phyloP scores from a whole-genome alignment of 2,113 vertebrate species.

The Mesitornis unicolor region DNA sequence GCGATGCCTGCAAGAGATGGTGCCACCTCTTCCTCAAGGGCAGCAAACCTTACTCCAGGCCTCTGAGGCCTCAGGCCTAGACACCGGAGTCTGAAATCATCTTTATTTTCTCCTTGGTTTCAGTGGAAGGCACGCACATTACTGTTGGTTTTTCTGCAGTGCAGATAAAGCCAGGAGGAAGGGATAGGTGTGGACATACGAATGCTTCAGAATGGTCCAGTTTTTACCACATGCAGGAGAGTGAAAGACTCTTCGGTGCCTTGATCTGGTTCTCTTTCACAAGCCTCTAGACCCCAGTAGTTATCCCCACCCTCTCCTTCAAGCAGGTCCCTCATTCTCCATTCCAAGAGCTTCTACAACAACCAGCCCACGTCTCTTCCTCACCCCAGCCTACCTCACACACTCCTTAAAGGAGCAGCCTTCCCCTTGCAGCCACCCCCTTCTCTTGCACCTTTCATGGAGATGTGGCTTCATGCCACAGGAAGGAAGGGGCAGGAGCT shows the following conservation, averaged over 20 bases:
- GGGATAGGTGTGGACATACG: background rate
- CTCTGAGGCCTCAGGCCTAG: background rate
- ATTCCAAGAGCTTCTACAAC: background rate
- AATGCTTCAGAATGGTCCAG: rapidly evolving
- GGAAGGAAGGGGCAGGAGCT: background rate
- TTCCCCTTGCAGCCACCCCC: background rate
- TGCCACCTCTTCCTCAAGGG: background rate
- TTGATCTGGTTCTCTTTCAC: background rate
- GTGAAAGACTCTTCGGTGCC: background rate
- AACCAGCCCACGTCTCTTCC: background rate
- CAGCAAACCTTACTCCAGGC: background rate
- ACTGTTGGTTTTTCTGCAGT: background rate
- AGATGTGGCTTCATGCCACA: background rate
- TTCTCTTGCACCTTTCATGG: background rate
- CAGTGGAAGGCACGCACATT: background rate
- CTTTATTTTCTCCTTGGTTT: background rate
- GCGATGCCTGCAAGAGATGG: background rate
- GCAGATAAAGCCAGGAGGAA: background rate
- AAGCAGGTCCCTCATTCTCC: background rate
- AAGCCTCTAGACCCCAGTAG: background rate
- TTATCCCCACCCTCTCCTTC: background rate
- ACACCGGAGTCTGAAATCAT: background rate
- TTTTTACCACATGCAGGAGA: background rate
- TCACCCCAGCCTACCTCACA: background rate
- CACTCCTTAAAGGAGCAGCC: background rate